Evolutionary conservation across 2,113 vertebrate species (phyloP), one percentile per base, ranked within the genome.

Genomic region (Ctenodactylus gundi): DNA sequence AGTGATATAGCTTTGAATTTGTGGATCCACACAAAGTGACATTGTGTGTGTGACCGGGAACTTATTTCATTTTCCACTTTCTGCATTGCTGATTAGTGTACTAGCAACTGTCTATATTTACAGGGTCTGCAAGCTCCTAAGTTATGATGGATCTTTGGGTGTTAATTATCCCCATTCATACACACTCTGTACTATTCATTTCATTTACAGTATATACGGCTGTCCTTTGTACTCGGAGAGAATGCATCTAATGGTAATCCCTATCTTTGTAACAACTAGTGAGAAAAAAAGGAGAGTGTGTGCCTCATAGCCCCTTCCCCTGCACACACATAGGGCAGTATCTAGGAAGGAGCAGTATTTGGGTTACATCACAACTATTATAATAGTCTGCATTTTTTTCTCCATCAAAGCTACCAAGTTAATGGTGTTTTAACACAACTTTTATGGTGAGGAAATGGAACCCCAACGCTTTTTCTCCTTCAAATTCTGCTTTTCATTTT

Each of bases 151-250:
- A 67, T 82, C 84, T 90, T 78, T 3, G 11, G 84, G 94, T 96
- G 65, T 93, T 95, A 94, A 94, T 97, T 94, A 96, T 68, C 31
- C 53, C 67, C 78, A 85, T 85, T 93, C 90, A 93, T 20, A 44
- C 53, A 49, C 65, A 15, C 36, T 95, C 51, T 91, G 91, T 81
- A 85, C 95, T 97, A 51, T 39, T 60, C 60, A 46, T 58, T 46
- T 91, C 72, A 93, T 91, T 55, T 78, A 87, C 39, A 31, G 57
- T 57, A 15, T 84, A 39, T 62, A 39, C 3, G 25, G 41, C 53
- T 94, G 64, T 82, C 76, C 76, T 92, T 94, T 94, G 55, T 55
- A 18, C 29, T 90, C 87, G 1, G 1, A 41, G 55, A 60, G 72
- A 80, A 85, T 77, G 29, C 51, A 80, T 0, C 60, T 58, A 7